These are phyloP conservation scores for Gambusia yucatana DNA, from an alignment of 2,797 vertebrate genomes.

Conservation along the genomic window DNA sequence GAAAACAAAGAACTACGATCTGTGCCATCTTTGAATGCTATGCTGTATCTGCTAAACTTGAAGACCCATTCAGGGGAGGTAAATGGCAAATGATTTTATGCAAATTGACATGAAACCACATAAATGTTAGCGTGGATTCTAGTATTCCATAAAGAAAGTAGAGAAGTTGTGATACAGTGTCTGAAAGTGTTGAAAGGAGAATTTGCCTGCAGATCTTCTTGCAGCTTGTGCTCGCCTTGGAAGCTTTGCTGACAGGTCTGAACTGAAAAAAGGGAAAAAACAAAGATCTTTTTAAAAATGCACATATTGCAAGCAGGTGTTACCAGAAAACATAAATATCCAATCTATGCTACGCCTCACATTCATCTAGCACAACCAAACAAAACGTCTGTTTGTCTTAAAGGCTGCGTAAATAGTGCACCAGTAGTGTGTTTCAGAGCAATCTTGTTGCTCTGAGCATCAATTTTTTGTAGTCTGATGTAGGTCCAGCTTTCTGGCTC, in stretches of 20 bases:
- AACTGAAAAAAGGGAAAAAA: conserved; percentile 1
- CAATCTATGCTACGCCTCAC: not conserved
- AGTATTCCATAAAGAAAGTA: not conserved
- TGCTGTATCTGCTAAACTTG: not conserved
- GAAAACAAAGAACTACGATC: not conserved
- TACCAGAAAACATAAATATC: not conserved
- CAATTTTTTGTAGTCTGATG: not conserved
- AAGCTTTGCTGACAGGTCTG: conserved; percentile 3
- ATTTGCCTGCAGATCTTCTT: conserved; percentile 14
- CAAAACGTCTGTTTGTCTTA: not conserved
- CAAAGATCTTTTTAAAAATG: conserved; percentile 5
- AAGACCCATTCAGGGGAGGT: not conserved
- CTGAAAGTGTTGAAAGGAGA: conserved; percentile 19
- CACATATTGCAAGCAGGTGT: conserved; percentile 9
- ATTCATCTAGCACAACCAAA: not conserved
- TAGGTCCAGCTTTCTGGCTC: not conserved
- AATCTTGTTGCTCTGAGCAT: not conserved
- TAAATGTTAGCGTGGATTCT: not conserved
- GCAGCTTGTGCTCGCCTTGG: not conserved
- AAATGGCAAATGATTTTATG: not conserved
- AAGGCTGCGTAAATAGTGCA: not conserved
- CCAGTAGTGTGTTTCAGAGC: not conserved
- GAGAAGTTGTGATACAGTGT: conserved; percentile 2
- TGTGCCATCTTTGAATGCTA: not conserved
- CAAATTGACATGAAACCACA: not conserved